A percentile compares a stretch with the other conserved stretches of the same genome.
Conservation (phyloP, 2,888 invertebrate species). For the Sturmia bella region DNA sequence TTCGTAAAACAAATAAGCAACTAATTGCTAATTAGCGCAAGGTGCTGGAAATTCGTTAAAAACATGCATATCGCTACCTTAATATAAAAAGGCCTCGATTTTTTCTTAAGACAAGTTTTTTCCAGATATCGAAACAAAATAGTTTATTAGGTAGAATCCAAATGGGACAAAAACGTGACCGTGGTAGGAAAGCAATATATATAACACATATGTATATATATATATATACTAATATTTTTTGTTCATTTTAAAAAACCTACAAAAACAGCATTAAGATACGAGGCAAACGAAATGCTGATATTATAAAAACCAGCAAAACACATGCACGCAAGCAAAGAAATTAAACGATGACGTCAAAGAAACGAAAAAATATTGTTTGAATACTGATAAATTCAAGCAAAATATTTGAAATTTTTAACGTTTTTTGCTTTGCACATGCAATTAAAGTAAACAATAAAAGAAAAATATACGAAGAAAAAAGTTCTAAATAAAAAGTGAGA, state of each 20-base stretch:
- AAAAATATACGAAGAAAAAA: no score
- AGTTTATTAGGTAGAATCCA: no score
- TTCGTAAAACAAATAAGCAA: slow-evolving; percentile 15
- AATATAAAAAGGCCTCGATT: no score
- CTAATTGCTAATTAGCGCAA: slow-evolving; percentile 4
- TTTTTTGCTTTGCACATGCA: not conserved
- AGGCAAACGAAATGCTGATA: not conserved
- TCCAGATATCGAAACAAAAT: no score
- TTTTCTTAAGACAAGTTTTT: no score
- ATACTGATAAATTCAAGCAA: not conserved
- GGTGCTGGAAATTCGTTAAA: no score
- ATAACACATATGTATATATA: no score
- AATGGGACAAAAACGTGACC: no score
- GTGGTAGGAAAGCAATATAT: no score
- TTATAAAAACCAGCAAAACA: slow-evolving; percentile 21
- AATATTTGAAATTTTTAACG: not conserved
- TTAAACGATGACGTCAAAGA: slow-evolving; percentile 44
- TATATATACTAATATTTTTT: no score
- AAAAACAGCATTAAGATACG: not conserved
- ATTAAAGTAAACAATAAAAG: not conserved
- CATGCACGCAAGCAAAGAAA: not conserved
- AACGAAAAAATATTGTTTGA: slow-evolving; percentile 28
- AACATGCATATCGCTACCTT: no score
- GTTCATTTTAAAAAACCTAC: not conserved
- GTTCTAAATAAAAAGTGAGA: no score